A percentile compares a stretch with the other conserved stretches of the same genome.
phyloP scores from a whole-genome alignment of 2,888 invertebrate species.

The Drosophila mayaguana region DNA sequence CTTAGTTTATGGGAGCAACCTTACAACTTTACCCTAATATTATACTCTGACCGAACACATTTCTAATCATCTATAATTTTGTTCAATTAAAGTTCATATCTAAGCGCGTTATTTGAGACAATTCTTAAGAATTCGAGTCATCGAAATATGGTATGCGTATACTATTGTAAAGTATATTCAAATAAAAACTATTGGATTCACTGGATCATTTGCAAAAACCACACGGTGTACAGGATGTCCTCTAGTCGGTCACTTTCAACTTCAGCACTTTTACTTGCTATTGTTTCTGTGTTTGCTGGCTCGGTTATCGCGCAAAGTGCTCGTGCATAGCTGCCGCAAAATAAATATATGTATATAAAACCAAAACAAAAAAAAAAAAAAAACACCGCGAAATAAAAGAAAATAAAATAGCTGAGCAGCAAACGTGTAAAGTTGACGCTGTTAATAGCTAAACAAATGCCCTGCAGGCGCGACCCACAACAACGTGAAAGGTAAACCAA shows the following conservation, averaged over 20 bases:
- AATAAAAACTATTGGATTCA: neutral
- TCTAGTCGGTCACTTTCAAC: too few species aligned
- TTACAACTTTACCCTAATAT: neutral
- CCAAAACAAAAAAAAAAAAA: neutral
- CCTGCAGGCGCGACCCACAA: conserved; percentile 44
- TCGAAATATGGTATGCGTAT: neutral
- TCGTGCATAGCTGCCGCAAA: conserved; percentile 71
- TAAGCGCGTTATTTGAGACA: too few species aligned
- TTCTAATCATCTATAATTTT: neutral
- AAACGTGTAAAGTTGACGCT: conserved; percentile 60
- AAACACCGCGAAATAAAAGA: conserved; percentile 14
- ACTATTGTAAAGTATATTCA: neutral
- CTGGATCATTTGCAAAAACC: neutral
- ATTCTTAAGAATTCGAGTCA: too few species aligned
- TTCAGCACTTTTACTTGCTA: conserved; percentile 6
- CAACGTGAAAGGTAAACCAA: conserved; percentile 46
- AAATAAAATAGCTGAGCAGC: conserved; percentile 43
- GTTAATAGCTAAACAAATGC: conserved; percentile 71
- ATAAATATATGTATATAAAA: conserved; percentile 44
- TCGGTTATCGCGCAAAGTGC: conserved; percentile 71
- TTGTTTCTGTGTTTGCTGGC: conserved; percentile 21
- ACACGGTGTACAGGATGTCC: neutral
- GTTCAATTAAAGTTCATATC: too few species aligned
- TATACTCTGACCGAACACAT: neutral
- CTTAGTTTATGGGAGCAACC: neutral